phyloP scores from a whole-genome alignment of 2,113 vertebrate genomes.

The Aphyosemion australe region DNA sequence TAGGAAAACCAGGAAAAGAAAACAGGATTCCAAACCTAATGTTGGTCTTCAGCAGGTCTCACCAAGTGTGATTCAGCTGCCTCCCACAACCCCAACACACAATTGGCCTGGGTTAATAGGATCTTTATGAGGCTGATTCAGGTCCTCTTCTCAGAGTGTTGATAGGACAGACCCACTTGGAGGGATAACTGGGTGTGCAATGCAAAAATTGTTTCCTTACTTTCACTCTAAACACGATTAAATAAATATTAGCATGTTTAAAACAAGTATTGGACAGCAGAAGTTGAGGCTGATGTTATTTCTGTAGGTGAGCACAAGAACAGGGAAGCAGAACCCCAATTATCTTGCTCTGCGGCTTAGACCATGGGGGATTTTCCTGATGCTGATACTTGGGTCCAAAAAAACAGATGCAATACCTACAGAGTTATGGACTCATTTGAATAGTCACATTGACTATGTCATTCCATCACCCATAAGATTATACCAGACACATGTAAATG shows the following conservation, averaged over 20 bases:
- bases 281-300: too few relatives aligned
- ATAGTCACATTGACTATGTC: too few relatives aligned
- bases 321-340: too few relatives aligned
- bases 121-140: constrained; percentile 40
- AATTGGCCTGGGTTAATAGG: neutral
- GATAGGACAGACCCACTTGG: constrained; percentile 42
- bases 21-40: constrained; percentile 58
- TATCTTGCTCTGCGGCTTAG: too few relatives aligned
- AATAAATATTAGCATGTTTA: neutral
- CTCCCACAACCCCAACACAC: constrained; percentile 14
- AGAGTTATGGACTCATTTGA: too few relatives aligned
- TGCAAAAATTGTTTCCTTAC: constrained; percentile 23
- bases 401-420: too few relatives aligned
- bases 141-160: constrained; percentile 35
- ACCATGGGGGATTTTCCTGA: too few relatives aligned
- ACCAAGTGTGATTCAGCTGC: constrained; percentile 48
- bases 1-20: constrained; percentile 55
- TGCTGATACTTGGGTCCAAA: too few relatives aligned
- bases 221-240: neutral
- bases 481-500: too few relatives aligned
- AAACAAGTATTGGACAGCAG: neutral
- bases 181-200: constrained; percentile 32
- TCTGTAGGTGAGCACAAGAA: too few relatives aligned
- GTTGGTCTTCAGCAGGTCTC: constrained; percentile 52
- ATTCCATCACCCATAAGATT: too few relatives aligned